phyloP scores from a whole-genome alignment of 2,113 vertebrate genomes.

The Desmodus rotundus region DNA sequence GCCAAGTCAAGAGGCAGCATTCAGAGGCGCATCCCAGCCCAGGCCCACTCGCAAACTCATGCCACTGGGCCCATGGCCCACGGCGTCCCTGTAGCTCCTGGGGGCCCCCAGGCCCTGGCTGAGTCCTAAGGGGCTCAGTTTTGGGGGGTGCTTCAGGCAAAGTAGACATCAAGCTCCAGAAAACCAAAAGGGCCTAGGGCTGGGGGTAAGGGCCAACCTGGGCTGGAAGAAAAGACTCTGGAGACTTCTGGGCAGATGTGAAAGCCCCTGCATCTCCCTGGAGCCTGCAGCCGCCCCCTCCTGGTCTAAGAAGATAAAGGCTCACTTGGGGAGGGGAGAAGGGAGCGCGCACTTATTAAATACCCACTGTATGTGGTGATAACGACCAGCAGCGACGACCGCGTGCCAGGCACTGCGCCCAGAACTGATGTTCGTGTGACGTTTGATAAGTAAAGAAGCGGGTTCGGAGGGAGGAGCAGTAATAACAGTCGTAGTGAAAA shows the following conservation, averaged over 20 bases:
- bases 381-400: not conserved
- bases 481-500: fast-evolving
- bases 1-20: not conserved
- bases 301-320: not conserved
- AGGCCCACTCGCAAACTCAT: not conserved
- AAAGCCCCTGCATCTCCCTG: not conserved
- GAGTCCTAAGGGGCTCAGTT: fast-evolving
- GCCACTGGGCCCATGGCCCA: not conserved
- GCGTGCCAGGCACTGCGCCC: not conserved
- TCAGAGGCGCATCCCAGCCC: not conserved
- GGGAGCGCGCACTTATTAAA: not conserved
- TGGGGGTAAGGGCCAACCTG: not conserved
- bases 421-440: fast-evolving
- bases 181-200: not conserved
- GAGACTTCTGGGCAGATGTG: not conserved
- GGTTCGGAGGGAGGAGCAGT: not conserved
- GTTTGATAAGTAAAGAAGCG: not conserved
- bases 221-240: not conserved
- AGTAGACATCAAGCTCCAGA: not conserved
- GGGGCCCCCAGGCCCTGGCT: not conserved
- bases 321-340: not conserved
- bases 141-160: not conserved
- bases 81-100: not conserved
- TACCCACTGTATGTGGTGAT: fast-evolving
- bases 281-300: not conserved